These are phyloP conservation scores for Tragelaphus imberbis DNA, from an alignment of 2,113 vertebrate species.

Conservation along the genomic window DNA sequence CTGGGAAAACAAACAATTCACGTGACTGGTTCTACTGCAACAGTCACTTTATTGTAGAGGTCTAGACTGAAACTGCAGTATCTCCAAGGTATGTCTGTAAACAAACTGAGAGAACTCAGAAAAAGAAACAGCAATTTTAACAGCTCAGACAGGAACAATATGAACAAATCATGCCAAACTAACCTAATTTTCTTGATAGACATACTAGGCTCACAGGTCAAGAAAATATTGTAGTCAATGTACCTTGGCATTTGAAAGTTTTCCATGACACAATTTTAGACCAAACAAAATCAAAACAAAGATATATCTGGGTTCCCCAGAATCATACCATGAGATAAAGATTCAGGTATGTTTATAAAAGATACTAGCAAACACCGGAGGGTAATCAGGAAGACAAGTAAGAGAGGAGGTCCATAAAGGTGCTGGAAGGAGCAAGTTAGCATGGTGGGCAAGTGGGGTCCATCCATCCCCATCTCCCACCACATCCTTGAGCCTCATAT, in stretches of 20 bases:
- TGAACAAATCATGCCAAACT: background rate
- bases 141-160: background rate
- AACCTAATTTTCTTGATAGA: background rate
- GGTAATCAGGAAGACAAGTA: background rate
- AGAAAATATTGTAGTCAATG: background rate
- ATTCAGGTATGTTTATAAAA: background rate
- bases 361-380: background rate
- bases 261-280: conserved; percentile 25
- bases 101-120: background rate
- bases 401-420: background rate
- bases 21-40: background rate
- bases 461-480: background rate
- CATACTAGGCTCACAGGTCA: background rate
- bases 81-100: background rate
- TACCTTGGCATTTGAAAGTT: background rate
- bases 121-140: background rate
- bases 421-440: background rate
- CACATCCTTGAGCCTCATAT: background rate
- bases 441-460: background rate
- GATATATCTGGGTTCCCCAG: background rate
- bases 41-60: background rate
- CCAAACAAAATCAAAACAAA: background rate
- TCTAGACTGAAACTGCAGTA: background rate
- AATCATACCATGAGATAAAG: background rate
- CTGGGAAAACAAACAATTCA: background rate